phyloP scores from a whole-genome alignment of 2,113 vertebrate genomes.

The Rattus norvegicus region GRCr8 NC_086038.1:40157501-40158000 shows the following conservation, averaged over 20 bases:
- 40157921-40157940: neutral
- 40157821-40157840: neutral
- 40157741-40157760: neutral
- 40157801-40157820: neutral
- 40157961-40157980: rapidly evolving
- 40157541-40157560: neutral
- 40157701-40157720: neutral
- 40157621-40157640: neutral
- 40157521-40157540: no score
- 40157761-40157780: neutral
- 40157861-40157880: neutral
- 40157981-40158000: neutral
- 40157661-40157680: neutral
- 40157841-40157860: neutral
- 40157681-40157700: neutral
- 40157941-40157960: neutral
- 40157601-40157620: neutral
- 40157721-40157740: neutral
- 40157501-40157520: no score
- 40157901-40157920: neutral
- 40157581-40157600: neutral
- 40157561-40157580: neutral
- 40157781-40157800: neutral
- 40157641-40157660: neutral
- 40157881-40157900: neutral